Evolutionary conservation across 2,797 vertebrate species (phyloP), one percentile per base, ranked within the genome.

Genomic region (Valencia hispanica): DNA sequence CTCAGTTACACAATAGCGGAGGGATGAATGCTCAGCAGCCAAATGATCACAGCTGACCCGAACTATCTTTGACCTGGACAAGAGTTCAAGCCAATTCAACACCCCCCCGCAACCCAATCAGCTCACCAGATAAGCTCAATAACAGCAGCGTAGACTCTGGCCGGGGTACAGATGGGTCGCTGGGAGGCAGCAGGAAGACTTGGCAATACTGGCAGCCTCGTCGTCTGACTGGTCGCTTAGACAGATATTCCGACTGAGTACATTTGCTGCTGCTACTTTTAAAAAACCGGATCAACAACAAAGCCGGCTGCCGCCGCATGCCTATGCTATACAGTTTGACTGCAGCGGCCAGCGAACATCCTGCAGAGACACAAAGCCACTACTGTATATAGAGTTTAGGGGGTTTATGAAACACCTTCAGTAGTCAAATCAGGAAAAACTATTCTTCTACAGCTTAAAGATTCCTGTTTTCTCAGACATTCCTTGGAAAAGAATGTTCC

Each of bases 31-130:
- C 65, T 39, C 59, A 39, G 59, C 79, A 79, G 80, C 77, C 84
- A 84, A 79, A 63, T 68, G 84, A 68, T 74, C 77, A 80, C 86
- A 90, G 88, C 81, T 88, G 87, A 89, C 89, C 79, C 47, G 72
- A 48, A 74, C 73, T 17, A 32, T 79, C 83, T 82, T 70, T 81
- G 79, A 80, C 86, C 82, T 76, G 80, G 76, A 86, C 75, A 43
- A 70, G 75, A 84, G 74, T 79, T 85, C 76, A 66, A 78, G 63
- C 75, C 82, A 80, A 79, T 73, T 81, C 66, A 75, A 55, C 25
- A 18, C 47, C 63, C 25, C 72, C 63, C 39, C 72, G 20, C 65
- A 20, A 68, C 41, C 36, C 18, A 25, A 15, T 34, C n/a, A 36
- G 30, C 53, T 74, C 43, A 18, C 84, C 75, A 82, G 80, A 91